These are phyloP conservation scores for Menura novaehollandiae DNA, from an alignment of 2,113 vertebrate genomes.

Conservation along the genomic window DNA sequence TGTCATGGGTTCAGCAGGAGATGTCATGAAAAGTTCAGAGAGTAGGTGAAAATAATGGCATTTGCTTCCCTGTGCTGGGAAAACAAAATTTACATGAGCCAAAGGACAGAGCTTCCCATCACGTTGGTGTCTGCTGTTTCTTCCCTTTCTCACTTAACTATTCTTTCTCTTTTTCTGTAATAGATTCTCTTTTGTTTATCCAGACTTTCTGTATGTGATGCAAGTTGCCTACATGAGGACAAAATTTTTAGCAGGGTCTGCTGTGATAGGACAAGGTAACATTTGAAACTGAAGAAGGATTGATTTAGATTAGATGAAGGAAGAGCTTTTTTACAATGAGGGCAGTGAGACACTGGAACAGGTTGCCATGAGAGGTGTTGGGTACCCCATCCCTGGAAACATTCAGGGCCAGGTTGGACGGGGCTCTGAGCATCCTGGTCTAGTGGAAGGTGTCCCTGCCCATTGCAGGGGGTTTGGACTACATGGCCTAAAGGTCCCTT, in stretches of 20 bases:
- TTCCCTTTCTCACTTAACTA: not conserved
- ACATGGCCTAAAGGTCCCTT: not conserved
- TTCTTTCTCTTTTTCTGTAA: not conserved
- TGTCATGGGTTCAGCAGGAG: not conserved
- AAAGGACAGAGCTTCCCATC: not conserved
- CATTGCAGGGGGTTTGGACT: not conserved
- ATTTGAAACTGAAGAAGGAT: not conserved
- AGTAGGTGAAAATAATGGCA: not conserved
- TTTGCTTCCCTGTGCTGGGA: not conserved
- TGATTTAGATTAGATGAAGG: not conserved
- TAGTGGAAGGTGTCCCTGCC: not conserved
- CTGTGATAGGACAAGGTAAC: not conserved
- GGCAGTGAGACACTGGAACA: not conserved
- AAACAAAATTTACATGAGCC: fast-evolving
- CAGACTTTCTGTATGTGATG: not conserved
- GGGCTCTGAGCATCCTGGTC: not conserved
- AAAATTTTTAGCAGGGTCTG: not conserved
- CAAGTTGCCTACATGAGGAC: not conserved
- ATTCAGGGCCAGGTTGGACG: not conserved
- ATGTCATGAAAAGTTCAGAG: not conserved
- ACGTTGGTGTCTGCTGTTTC: not conserved
- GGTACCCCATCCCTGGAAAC: not conserved
- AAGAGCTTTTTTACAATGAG: not conserved
- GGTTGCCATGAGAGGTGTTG: not conserved
- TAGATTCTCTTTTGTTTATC: not conserved